phyloP scores from a whole-genome alignment of 2,113 vertebrate species.

The Trogon melanurus region DNA sequence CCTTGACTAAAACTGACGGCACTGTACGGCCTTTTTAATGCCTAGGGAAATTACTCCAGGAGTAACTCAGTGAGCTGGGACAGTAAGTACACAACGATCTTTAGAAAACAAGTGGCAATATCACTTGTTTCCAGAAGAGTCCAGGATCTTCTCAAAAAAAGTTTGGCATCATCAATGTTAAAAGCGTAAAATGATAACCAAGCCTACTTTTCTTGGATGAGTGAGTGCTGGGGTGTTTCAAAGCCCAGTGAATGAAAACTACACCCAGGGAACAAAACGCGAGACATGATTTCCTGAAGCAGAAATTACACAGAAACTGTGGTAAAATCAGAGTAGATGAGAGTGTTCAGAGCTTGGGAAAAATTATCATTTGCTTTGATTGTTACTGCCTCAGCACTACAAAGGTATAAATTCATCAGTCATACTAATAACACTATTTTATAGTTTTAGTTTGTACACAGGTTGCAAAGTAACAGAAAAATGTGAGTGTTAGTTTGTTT shows the following conservation, averaged over 20 bases:
- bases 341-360: neutral
- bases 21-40: neutral
- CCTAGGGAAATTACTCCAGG: neutral
- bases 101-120: neutral
- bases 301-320: neutral
- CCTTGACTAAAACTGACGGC: neutral
- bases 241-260: neutral
- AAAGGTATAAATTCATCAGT: neutral
- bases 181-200: neutral
- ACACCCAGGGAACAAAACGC: neutral
- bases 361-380: neutral
- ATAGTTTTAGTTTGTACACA: neutral
- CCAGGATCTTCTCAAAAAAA: neutral
- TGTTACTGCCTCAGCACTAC: neutral
- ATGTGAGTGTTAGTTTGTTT: neutral
- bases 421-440: neutral
- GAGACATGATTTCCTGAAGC: neutral
- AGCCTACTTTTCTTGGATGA: rapidly evolving
- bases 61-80: neutral
- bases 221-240: neutral
- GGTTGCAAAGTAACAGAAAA: neutral
- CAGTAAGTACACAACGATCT: rapidly evolving
- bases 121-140: neutral
- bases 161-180: neutral
- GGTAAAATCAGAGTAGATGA: neutral